Conservation (phyloP, 2,888 invertebrate species). For the Hypomecis atomaria region DNA sequence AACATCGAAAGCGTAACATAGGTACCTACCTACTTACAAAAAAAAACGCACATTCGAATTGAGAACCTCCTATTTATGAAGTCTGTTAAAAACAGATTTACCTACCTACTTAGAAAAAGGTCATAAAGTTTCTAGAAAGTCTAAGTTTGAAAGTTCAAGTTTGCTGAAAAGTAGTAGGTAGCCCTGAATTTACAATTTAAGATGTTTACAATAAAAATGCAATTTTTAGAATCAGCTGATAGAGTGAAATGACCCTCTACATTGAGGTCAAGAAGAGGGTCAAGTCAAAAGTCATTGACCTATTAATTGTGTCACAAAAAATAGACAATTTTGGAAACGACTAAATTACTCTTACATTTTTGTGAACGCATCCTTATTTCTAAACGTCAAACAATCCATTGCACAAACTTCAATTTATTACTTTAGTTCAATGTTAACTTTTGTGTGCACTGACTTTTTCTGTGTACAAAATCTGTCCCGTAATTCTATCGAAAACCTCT, state of each 20-base stretch:
- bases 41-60: too few relatives aligned
- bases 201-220: too few relatives aligned
- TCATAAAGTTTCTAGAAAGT: too few relatives aligned
- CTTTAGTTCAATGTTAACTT: conserved; percentile 4
- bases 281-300: conserved; percentile 9
- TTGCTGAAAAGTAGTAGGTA: too few relatives aligned
- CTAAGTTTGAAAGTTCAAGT: too few relatives aligned
- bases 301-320: background rate
- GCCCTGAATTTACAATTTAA: background rate
- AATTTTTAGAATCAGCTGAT: conserved; percentile 19
- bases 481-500: background rate
- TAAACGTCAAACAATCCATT: conserved; percentile 52
- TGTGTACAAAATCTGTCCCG: conserved; percentile 16
- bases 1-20: too few relatives aligned
- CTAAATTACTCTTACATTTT: background rate
- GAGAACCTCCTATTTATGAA: too few relatives aligned
- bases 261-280: conserved; percentile 5
- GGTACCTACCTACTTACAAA: too few relatives aligned
- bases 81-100: too few relatives aligned
- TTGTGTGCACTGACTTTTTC: background rate
- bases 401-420: conserved; percentile 43
- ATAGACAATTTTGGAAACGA: conserved; percentile 7
- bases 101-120: too few relatives aligned
- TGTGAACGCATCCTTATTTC: conserved; percentile 31
- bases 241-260: conserved; percentile 3